Percentiles rank a stretch among this genome's conserved stretches.
Evolutionary conservation across 1,140 invertebrate species (phyloP).

Genomic region (Cyclargus thomasi): DNA sequence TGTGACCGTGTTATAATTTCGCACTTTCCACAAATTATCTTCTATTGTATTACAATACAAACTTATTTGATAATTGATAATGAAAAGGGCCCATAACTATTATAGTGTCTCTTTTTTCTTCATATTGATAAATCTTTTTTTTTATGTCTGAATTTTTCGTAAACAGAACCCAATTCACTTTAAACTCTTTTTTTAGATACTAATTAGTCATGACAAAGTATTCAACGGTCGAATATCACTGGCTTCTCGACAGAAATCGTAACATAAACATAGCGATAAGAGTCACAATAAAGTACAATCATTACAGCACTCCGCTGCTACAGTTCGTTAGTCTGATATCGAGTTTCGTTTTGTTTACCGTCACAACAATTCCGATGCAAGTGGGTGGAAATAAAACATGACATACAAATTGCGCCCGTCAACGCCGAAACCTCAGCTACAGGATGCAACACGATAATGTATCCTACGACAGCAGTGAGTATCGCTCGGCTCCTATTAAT

Average conservation of each 20-base stretch:
- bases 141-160: too few species aligned
- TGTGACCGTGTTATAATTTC: too few species aligned
- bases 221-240: background rate
- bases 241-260: background rate
- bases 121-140: too few species aligned
- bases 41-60: too few species aligned
- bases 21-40: too few species aligned
- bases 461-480: conserved; percentile 63
- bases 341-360: conserved; percentile 2
- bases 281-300: background rate
- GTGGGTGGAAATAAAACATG: conserved; percentile 12
- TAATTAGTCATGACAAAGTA: too few species aligned
- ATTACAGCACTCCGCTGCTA: background rate
- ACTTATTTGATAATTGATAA: too few species aligned
- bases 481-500: background rate
- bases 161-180: too few species aligned
- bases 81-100: too few species aligned
- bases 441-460: conserved; percentile 61
- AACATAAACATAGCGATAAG: background rate
- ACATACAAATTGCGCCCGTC: background rate
- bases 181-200: too few species aligned
- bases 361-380: background rate
- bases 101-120: too few species aligned
- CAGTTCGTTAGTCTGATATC: conserved; percentile 8
- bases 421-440: conserved; percentile 13